Percentiles rank a stretch among this genome's conserved stretches.
These are phyloP conservation scores for Tachystola acroxantha DNA, from an alignment of 2,888 invertebrate species.

Conservation along the genomic window DNA sequence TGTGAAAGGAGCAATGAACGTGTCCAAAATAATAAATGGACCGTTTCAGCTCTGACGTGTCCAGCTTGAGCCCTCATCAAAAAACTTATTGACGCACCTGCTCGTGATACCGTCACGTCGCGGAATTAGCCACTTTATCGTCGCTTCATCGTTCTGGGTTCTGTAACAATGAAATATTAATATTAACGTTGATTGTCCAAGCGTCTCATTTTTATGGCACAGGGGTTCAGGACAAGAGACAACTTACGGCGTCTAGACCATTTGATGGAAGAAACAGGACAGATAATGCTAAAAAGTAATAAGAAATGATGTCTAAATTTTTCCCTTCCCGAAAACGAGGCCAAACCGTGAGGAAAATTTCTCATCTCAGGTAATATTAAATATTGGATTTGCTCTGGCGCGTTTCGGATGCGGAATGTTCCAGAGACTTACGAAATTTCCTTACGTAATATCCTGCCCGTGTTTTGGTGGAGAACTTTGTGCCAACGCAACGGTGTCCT, in stretches of 20 bases:
- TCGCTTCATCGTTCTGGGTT: slow-evolving; percentile 36
- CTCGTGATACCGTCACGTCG: slow-evolving; percentile 26
- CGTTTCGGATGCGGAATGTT: neutral
- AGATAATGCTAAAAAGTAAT: no score
- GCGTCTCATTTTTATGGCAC: no score
- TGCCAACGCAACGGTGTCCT: neutral
- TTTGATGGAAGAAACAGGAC: no score
- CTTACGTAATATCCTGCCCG: slow-evolving; percentile 1
- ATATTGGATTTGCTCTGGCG: neutral
- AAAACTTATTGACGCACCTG: slow-evolving; percentile 39
- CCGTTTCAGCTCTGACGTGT: slow-evolving; percentile 22
- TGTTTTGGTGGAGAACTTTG: neutral
- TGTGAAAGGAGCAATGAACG: slow-evolving; percentile 13
- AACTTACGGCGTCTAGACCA: no score
- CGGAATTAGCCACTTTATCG: slow-evolving; percentile 33
- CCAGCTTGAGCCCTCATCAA: slow-evolving; percentile 13
- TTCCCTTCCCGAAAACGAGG: neutral
- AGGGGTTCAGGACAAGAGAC: no score
- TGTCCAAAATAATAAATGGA: slow-evolving; percentile 27
- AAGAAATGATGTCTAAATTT: no score
- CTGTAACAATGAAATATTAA: slow-evolving; percentile 29
- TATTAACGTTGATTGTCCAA: no score
- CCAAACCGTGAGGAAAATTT: neutral
- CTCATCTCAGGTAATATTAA: slow-evolving; percentile 2
- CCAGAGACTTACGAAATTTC: slow-evolving; percentile 3